phyloP scores from a whole-genome alignment of 2,797 vertebrate species.

The Catamblyrhynchus diadema region DNA sequence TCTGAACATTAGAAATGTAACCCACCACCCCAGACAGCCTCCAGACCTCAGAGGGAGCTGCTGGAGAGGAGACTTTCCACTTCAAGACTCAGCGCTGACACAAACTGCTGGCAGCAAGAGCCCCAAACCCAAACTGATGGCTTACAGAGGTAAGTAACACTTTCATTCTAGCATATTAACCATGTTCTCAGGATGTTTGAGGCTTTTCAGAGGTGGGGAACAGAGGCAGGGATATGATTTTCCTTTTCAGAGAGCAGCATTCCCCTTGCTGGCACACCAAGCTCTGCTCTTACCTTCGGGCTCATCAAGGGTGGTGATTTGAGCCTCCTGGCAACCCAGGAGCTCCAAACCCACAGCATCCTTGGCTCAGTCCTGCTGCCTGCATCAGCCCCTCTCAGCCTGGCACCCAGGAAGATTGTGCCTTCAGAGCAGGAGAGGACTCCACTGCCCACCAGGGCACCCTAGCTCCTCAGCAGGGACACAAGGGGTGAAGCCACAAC shows the following conservation, averaged over 20 bases:
- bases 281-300: background rate
- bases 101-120: conserved; percentile 12
- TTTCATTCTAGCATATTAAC: background rate
- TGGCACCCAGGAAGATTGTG: background rate
- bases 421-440: background rate
- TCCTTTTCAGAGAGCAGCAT: background rate
- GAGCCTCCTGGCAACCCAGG: background rate
- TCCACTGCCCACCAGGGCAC: background rate
- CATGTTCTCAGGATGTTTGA: background rate
- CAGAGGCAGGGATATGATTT: background rate
- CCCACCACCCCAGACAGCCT: conserved; percentile 40
- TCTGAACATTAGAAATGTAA: conserved; percentile 57
- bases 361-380: background rate
- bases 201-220: background rate
- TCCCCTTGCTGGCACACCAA: background rate
- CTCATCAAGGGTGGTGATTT: background rate
- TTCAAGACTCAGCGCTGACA: background rate
- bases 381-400: background rate
- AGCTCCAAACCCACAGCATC: background rate
- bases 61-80: background rate
- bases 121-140: background rate
- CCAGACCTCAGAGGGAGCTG: conserved; percentile 10
- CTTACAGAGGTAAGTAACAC: conserved; percentile 49
- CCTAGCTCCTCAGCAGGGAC: fast-evolving
- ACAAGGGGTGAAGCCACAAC: background rate